Conservation (phyloP, 2,888 invertebrate species). For the Nemotelus pantherinus region DNA sequence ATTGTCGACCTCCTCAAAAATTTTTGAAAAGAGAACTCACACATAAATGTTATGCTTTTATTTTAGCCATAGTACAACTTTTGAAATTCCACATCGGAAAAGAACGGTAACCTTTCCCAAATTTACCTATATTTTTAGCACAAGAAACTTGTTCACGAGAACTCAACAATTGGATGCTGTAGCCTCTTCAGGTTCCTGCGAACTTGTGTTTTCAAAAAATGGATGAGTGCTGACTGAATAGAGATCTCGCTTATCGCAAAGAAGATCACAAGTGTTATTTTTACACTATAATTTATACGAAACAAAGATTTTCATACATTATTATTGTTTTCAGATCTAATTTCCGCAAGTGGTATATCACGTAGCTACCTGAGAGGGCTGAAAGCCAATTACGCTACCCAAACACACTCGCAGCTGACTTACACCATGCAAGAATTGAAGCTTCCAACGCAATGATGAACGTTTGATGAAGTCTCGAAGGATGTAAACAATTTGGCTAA, state of each 20-base stretch:
- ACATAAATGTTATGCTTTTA: no score
- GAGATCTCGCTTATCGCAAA: not conserved
- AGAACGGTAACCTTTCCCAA: no score
- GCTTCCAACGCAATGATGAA: slow-evolving; percentile 90
- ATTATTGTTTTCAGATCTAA: not conserved
- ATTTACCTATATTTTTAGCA: no score
- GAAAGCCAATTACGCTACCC: slow-evolving; percentile 94
- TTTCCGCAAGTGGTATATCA: not conserved
- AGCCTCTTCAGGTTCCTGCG: slow-evolving; percentile 44
- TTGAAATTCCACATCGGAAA: no score
- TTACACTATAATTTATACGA: no score
- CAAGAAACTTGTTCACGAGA: no score
- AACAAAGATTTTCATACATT: not conserved
- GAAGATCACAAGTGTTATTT: no score
- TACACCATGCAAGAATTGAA: slow-evolving; percentile 97
- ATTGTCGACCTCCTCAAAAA: no score
- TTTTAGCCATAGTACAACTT: no score
- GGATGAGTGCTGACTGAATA: not conserved
- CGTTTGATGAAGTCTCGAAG: slow-evolving; percentile 89
- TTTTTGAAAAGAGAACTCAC: no score
- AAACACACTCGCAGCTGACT: slow-evolving; percentile 95
- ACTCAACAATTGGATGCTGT: not conserved
- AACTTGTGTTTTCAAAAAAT: not conserved
- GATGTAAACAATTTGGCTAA: slow-evolving; percentile 82
- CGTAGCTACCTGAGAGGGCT: slow-evolving; percentile 70